Evolutionary conservation across 1,140 invertebrate genomes (phyloP).

Genomic region (Drosophila teissieri): DNA sequence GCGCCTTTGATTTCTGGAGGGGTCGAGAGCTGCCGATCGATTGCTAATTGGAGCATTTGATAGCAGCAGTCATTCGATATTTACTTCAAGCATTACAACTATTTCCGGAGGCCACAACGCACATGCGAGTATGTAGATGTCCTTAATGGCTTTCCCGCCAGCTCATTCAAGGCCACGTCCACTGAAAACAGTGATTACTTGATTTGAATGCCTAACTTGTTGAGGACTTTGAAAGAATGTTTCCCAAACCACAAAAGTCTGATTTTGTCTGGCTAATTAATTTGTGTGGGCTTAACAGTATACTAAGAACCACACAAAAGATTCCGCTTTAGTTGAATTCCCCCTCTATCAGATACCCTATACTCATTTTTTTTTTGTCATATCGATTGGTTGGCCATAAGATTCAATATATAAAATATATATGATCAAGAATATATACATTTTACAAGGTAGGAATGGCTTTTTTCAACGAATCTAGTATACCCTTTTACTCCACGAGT

Average conservation of each 20-base stretch:
- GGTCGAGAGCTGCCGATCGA: slow-evolving; percentile 17
- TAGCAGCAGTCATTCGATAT: background rate
- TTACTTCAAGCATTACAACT: slow-evolving; percentile 26
- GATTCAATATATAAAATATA: too few species aligned
- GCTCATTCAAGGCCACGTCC: background rate
- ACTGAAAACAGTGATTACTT: background rate
- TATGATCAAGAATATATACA: too few species aligned
- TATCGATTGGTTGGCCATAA: too few species aligned
- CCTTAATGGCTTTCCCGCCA: background rate
- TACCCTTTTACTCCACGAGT: too few species aligned
- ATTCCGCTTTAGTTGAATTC: too few species aligned
- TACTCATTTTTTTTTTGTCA: too few species aligned
- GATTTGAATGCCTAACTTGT: background rate
- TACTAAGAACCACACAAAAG: too few species aligned
- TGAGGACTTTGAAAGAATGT: background rate
- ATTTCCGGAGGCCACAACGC: background rate
- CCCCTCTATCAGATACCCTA: too few species aligned
- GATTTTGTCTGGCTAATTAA: slow-evolving; percentile 22
- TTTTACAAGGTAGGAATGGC: too few species aligned
- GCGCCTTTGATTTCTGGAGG: slow-evolving; percentile 54
- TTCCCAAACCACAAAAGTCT: background rate
- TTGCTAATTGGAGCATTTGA: slow-evolving; percentile 42
- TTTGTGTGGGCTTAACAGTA: slow-evolving; percentile 6
- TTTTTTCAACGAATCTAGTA: too few species aligned
- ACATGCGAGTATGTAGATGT: too few species aligned